phyloP scores from a whole-genome alignment of 2,797 vertebrate genomes.

The Bucorvus abyssinicus region DNA sequence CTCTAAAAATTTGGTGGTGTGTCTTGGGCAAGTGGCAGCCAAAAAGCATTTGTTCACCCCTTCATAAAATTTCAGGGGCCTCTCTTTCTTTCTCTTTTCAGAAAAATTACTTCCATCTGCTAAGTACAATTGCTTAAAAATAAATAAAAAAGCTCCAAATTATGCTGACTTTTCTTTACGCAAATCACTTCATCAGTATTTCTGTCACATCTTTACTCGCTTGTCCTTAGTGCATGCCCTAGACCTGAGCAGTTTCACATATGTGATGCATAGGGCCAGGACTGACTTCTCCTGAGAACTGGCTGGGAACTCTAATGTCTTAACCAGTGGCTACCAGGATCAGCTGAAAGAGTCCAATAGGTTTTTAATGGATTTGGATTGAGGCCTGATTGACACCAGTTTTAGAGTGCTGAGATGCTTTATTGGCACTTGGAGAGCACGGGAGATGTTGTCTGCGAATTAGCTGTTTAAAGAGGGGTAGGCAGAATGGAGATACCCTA shows the following conservation, averaged over 20 bases:
- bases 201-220: background rate
- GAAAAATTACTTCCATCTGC: conserved; percentile 28
- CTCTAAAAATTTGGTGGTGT: background rate
- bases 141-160: background rate
- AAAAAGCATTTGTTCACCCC: background rate
- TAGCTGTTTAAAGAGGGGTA: background rate
- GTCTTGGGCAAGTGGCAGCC: background rate
- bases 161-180: background rate
- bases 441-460: background rate
- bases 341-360: background rate
- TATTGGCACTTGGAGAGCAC: background rate
- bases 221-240: background rate
- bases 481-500: background rate
- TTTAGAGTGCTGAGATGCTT: background rate
- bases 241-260: background rate
- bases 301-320: background rate
- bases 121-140: background rate
- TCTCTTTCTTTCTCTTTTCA: background rate
- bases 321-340: background rate
- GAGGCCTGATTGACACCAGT: background rate
- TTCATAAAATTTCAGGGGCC: background rate
- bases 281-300: background rate
- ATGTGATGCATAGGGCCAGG: background rate
- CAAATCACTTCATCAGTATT: background rate
- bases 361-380: background rate